Base-by-base conservation (phyloP, 2,888 invertebrate genomes). In the Ferdinandea cuprea region DNA sequence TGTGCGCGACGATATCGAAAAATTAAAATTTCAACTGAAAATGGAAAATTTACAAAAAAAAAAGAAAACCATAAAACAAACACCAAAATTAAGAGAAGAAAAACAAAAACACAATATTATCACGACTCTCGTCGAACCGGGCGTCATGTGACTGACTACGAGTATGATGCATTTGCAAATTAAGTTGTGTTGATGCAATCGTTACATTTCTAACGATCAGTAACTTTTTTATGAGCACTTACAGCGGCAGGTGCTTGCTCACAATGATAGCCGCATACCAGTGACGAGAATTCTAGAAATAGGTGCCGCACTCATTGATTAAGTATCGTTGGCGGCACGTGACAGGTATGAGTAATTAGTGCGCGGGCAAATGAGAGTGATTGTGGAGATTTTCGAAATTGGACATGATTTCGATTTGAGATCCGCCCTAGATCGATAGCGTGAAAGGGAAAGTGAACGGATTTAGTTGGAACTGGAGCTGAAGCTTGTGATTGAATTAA, bases 111-210 rank as follows among this genome's bases (percentile, higher is more conserved):
- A n/a, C n/a, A 61, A 52, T 21, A n/a, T 15, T 54, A 35, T 50
- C 59, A 44, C 61, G 52, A 72, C 52, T 58, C 37, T 25, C 44
- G 44, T 30, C 59, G 32, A 17, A 17, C 15, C 17, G 19, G 30
- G 19, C 44, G 15, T 15, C 11, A 21, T 35, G 19, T 21, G 32
- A 21, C 32, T 15, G 42, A 28, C 52, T 44, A n/a, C n/a, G n/a
- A n/a, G n/a, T n/a, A 25, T 30, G 54, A 65, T 73, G 63, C 48
- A 73, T 63, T 63, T 48, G 63, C 46, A 46, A 63, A 54, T 73
- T 54, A 21, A 73, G 72, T 56, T 30, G 63, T 54, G 37, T 32
- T 7, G 72, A 61, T 52, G 61, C 13, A 50, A 46, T 46, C 46
- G 56, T 30, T 13, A 15, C 28, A 40, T 32, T 61, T 28, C 30